These are phyloP conservation scores for Poecilobothrus nobilitatus DNA, from an alignment of 2,888 invertebrate genomes.

Conservation along the genomic window DNA sequence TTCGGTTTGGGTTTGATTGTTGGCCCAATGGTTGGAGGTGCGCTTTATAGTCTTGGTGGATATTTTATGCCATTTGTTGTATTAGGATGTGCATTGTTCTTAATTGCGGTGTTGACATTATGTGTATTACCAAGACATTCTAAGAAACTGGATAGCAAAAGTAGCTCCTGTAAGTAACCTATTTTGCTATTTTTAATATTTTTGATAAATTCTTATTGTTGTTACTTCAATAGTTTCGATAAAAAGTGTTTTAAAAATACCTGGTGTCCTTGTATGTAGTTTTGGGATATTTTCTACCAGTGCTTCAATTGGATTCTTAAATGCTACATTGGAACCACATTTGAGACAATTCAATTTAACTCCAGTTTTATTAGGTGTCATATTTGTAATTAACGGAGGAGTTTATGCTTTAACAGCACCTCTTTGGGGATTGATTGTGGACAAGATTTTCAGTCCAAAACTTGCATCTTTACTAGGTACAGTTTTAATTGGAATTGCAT, in stretches of 20 bases:
- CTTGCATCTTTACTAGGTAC: slow-evolving; percentile 60
- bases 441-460: slow-evolving; percentile 59
- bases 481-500: slow-evolving; percentile 56
- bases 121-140: slow-evolving; percentile 59
- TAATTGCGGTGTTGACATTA: slow-evolving; percentile 66
- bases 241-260: slow-evolving; percentile 57
- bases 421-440: slow-evolving; percentile 71
- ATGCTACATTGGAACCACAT: slow-evolving; percentile 83
- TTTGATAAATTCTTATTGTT: slow-evolving; percentile 7
- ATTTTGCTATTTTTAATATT: neutral
- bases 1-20: slow-evolving; percentile 81
- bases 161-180: slow-evolving; percentile 50
- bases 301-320: slow-evolving; percentile 77
- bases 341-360: slow-evolving; percentile 45
- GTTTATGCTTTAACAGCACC: slow-evolving; percentile 73
- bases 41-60: slow-evolving; percentile 69
- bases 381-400: slow-evolving; percentile 79
- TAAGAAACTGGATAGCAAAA: slow-evolving; percentile 49
- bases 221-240: slow-evolving; percentile 49
- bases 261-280: slow-evolving; percentile 63
- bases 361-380: slow-evolving; percentile 40
- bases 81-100: slow-evolving; percentile 63
- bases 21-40: slow-evolving; percentile 84
- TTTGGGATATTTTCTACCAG: slow-evolving; percentile 67
- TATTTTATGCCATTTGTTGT: slow-evolving; percentile 74